Base-by-base conservation (phyloP, 2,797 vertebrate genomes). In the Coendou prehensilis region DNA sequence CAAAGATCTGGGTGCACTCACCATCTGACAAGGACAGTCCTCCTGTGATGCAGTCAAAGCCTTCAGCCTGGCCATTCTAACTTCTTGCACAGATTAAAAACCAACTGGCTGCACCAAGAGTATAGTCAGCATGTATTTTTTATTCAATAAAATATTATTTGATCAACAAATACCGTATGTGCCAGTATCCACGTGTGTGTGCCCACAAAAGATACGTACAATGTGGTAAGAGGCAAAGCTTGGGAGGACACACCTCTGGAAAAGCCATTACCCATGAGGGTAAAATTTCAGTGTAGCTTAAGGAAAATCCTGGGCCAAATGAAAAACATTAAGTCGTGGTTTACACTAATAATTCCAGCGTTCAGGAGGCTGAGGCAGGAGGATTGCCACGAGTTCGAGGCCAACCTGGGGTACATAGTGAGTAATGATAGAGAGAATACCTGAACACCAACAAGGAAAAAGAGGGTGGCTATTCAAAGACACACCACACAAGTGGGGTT, bases 1-100 rank as follows among this genome's bases (percentile, higher is more conserved):
- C 9, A 26, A 37, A 80, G 56, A 63, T 20, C 47, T 5, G 7
- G 59, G 73, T 30, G 56, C 2, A 26, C 8, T 67, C 69, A 57
- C 26, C 73, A 86, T 79, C 15, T 23, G n/a, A 83, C 30, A 52
- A 76, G 45, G 33, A 41, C 63, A 67, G 47, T 78, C 1, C 57
- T 89, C 26, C 2, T 33, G 69, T 73, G 1, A 45, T 0, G 67
- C 0, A 83, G 41, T 26, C 52, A 57, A 75, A 81, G 63, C 37
- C 73, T 64, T 63, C 59, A 17, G 41, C 23, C 26, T 78, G 64
- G 69, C 13, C 23, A 89, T 76, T 33, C 47, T 37, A 28, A n/a
- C 59, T 28, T 59, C 28, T 95, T 76, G 80, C 71, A 71, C 64
- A 78, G 59, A 85, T 71, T 14, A 20, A 93, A 80, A 84, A 81